Evolutionary conservation across 2,113 vertebrate species (phyloP).

Genomic region (Bos indicus): DNA sequence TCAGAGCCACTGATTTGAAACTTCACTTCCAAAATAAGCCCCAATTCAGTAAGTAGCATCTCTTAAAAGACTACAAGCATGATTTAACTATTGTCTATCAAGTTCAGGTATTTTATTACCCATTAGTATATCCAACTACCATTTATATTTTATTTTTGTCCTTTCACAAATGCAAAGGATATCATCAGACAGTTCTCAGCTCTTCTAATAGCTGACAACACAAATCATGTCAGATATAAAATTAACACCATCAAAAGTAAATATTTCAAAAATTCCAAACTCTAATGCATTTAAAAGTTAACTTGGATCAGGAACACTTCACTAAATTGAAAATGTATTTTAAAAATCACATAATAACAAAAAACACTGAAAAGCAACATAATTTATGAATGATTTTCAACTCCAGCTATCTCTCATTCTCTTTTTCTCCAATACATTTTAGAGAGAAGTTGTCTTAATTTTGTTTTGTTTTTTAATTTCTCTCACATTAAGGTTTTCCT

Average conservation of each 20-base stretch:
- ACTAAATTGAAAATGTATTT: neutral
- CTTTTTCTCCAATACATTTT: neutral
- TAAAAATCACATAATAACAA: neutral
- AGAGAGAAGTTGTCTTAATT: neutral
- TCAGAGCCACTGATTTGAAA: neutral
- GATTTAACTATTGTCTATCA: neutral
- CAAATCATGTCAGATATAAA: slow-evolving; percentile 53
- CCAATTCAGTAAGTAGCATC: neutral
- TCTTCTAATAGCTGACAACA: slow-evolving; percentile 49
- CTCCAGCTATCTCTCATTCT: neutral
- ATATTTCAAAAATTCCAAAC: slow-evolving; percentile 60
- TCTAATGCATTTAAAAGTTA: slow-evolving; percentile 57
- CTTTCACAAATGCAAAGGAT: slow-evolving; percentile 37
- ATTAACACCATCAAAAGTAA: slow-evolving; percentile 52
- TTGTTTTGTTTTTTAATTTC: neutral
- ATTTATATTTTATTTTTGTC: slow-evolving; percentile 17
- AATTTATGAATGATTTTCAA: neutral
- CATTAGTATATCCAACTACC: neutral
- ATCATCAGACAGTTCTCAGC: slow-evolving; percentile 27
- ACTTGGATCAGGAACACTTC: slow-evolving; percentile 48
- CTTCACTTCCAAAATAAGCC: slow-evolving; percentile 12
- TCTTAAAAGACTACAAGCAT: neutral
- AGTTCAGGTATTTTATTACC: neutral
- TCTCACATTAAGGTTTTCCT: neutral
- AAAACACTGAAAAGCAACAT: neutral